phyloP scores from a whole-genome alignment of 1,140 invertebrate genomes.

The Neodiprion fabricii region DNA sequence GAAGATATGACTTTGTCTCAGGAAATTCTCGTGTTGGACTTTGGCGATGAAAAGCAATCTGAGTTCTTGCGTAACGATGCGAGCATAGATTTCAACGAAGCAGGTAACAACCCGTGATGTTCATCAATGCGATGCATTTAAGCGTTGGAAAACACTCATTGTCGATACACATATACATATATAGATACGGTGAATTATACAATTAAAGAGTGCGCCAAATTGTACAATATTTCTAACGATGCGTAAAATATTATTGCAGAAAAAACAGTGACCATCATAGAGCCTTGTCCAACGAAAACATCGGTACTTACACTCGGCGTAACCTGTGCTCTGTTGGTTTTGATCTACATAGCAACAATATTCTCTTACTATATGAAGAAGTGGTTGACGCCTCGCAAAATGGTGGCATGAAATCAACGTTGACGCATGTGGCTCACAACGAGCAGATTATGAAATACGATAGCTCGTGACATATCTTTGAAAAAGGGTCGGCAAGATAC shows the following conservation, averaged over 20 bases:
- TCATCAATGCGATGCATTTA: constrained; percentile 4
- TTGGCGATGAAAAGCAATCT: constrained; percentile 86
- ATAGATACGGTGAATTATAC: not conserved
- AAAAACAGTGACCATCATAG: constrained; percentile 85
- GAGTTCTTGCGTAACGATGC: constrained; percentile 80
- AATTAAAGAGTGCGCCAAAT: not conserved
- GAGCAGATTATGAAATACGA: not conserved
- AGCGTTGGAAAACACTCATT: too few species aligned
- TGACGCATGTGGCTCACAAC: not conserved
- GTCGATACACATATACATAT: not conserved
- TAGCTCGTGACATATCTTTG: not conserved
- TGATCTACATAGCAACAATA: constrained; percentile 89
- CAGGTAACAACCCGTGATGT: constrained; percentile 42
- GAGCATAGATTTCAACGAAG: constrained; percentile 74
- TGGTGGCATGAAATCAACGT: constrained; percentile 69
- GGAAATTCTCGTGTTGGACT: constrained; percentile 90
- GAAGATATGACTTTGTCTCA: constrained; percentile 94
- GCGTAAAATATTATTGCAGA: constrained; percentile 64
- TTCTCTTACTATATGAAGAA: constrained; percentile 93
- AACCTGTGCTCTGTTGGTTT: constrained; percentile 85
- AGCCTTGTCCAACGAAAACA: constrained; percentile 88
- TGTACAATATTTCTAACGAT: constrained; percentile 11
- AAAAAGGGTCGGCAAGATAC: not conserved
- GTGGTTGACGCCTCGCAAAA: constrained; percentile 83
- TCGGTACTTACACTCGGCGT: constrained; percentile 88